Percentiles rank a stretch among this genome's conserved stretches.
phyloP scores from a whole-genome alignment of 2,797 vertebrate species.

The Cottoperca gobio region DNA sequence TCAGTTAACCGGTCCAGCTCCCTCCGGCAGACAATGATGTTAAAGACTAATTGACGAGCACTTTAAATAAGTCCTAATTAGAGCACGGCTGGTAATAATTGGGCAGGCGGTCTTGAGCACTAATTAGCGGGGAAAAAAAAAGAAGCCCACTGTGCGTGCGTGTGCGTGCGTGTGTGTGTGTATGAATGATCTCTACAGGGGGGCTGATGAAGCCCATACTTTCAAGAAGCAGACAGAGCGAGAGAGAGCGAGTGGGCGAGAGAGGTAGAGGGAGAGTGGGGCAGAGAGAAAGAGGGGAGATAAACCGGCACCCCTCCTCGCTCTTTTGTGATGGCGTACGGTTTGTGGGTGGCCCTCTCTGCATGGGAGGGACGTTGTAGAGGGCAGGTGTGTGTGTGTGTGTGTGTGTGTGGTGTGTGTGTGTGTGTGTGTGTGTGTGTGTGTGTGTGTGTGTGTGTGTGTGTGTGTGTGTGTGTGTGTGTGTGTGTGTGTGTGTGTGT shows the following conservation, averaged over 20 bases:
- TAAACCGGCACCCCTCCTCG: constrained; percentile 24
- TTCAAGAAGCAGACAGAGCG: constrained; percentile 75
- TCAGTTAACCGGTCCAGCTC: constrained; percentile 62
- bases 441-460: constrained; percentile 9
- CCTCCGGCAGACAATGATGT: constrained; percentile 80
- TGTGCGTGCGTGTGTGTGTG: constrained; percentile 57
- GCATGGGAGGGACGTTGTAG: constrained; percentile 34
- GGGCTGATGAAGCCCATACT: constrained; percentile 87
- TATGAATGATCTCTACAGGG: constrained; percentile 88
- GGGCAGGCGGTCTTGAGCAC: constrained; percentile 84
- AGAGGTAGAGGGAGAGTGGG: constrained; percentile 38
- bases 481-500: constrained; percentile 43
- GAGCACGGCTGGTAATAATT: constrained; percentile 90
- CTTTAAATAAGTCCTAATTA: constrained; percentile 93
- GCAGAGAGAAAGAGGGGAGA: constrained; percentile 73
- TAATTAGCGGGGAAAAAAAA: constrained; percentile 86
- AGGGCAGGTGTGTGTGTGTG: constrained; percentile 53
- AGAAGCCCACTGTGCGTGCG: constrained; percentile 30
- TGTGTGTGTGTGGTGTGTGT: constrained; percentile 52
- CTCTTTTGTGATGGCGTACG: constrained; percentile 87
- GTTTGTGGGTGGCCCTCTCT: constrained; percentile 89
- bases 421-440: constrained; percentile 27
- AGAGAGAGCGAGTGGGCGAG: constrained; percentile 25
- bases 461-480: constrained; percentile 40
- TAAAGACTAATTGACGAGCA: constrained; percentile 90